Evolutionary conservation across 2,888 invertebrate genomes (phyloP).

Genomic region (Eilema sororculum): DNA sequence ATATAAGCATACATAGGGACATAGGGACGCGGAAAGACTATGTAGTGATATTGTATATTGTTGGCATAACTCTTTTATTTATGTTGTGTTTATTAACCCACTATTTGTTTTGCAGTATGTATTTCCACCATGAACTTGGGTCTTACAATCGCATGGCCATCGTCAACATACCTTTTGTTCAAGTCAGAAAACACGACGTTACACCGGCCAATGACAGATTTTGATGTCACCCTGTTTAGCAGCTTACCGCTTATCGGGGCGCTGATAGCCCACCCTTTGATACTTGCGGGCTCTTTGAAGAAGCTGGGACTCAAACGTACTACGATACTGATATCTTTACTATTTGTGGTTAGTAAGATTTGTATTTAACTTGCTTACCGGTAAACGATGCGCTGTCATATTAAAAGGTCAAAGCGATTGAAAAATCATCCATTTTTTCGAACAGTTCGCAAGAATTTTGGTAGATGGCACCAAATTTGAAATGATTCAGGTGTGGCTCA

Average conservation of each 20-base stretch:
- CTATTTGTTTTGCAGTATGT: constrained; percentile 60
- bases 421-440: too few relatives aligned
- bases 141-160: constrained; percentile 71
- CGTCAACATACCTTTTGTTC: constrained; percentile 68
- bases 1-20: too few relatives aligned
- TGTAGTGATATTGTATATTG: too few relatives aligned
- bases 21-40: too few relatives aligned
- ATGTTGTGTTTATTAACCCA: neutral
- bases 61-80: too few relatives aligned
- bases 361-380: too few relatives aligned
- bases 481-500: too few relatives aligned
- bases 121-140: constrained; percentile 66
- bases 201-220: constrained; percentile 66
- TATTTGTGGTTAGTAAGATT: constrained; percentile 63
- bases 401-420: too few relatives aligned
- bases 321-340: constrained; percentile 51
- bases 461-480: too few relatives aligned
- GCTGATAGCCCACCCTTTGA: constrained; percentile 57
- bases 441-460: too few relatives aligned
- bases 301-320: constrained; percentile 66
- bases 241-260: constrained; percentile 59
- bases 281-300: constrained; percentile 60
- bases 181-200: constrained; percentile 68
- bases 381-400: too few relatives aligned
- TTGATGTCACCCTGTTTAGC: constrained; percentile 67